A percentile compares a stretch with the other conserved stretches of the same genome.
phyloP scores from a whole-genome alignment of 53 echinoderm and acorn worm genomes.

The Crossaster papposus region DNA sequence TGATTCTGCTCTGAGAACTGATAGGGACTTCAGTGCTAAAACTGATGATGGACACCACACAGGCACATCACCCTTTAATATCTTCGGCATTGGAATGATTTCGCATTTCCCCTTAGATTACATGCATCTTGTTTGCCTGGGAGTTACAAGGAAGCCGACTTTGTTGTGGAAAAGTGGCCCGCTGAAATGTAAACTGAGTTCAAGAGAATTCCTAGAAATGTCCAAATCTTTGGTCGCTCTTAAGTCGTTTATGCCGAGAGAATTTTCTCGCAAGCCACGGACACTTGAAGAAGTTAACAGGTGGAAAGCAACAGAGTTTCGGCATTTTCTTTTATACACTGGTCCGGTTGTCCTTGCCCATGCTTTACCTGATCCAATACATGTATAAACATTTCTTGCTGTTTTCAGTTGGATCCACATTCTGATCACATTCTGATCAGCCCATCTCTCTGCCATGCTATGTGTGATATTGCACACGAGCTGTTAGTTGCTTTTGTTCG shows the following conservation, averaged over 20 bases:
- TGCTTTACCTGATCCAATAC: not conserved
- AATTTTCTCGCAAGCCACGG: conserved; percentile 9
- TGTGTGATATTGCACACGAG: conserved; percentile 62
- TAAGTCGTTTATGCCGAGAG: too few relatives aligned
- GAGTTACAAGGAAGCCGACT: too few relatives aligned
- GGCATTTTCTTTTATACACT: conserved; percentile 58
- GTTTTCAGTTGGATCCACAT: conserved; percentile 49
- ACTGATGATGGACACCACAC: conserved; percentile 68
- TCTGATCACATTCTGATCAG: conserved; percentile 58
- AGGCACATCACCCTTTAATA: too few relatives aligned
- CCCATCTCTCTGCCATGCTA: conserved; percentile 34
- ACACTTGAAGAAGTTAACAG: conserved; percentile 40
- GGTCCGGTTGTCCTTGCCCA: conserved; percentile 13
- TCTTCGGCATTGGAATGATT: too few relatives aligned
- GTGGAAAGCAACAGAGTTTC: conserved; percentile 71
- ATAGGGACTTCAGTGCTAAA: conserved; percentile 46
- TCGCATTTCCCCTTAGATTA: too few relatives aligned
- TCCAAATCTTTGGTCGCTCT: too few relatives aligned
- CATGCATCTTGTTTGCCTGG: too few relatives aligned
- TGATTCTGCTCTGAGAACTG: conserved; percentile 57
- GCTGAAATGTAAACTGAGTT: too few relatives aligned
- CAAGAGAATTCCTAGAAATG: too few relatives aligned
- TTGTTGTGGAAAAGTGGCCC: too few relatives aligned
- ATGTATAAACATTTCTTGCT: conserved; percentile 65
- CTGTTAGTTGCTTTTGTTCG: conserved; percentile 67